Evolutionary conservation across 2,797 vertebrate genomes (phyloP).

Genomic region (Orientallactaga sibirica): DNA sequence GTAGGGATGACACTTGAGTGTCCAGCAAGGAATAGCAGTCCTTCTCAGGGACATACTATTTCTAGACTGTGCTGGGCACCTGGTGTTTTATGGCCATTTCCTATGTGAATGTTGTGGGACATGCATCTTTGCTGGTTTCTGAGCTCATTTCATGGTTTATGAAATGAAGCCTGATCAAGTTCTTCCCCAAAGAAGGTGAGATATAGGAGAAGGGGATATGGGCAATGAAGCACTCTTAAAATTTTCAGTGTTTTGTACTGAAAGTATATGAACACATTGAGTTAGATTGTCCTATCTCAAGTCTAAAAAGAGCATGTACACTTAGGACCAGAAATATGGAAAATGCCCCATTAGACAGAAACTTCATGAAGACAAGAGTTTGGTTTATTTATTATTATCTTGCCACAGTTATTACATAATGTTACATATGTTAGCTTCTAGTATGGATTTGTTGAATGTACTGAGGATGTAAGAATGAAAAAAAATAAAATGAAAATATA

Average conservation of each 20-base stretch:
- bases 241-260: not conserved
- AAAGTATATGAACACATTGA: not conserved
- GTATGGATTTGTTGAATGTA: not conserved
- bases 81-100: not conserved
- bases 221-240: not conserved
- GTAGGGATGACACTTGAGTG: not conserved
- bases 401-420: not conserved
- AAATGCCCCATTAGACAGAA: not conserved
- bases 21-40: not conserved
- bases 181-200: not conserved
- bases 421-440: not conserved
- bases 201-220: not conserved
- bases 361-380: not conserved
- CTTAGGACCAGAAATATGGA: not conserved
- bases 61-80: not conserved
- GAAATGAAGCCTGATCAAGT: slow-evolving; percentile 12
- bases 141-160: not conserved
- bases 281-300: not conserved
- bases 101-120: not conserved
- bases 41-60: not conserved
- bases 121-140: not conserved
- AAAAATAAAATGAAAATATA: not conserved
- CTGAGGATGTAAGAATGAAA: slow-evolving; percentile 33
- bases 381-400: not conserved
- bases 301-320: not conserved